A percentile compares a stretch with the other conserved stretches of the same genome.
phyloP scores from a whole-genome alignment of 2,113 vertebrate species.

The Aegotheles bennettii region DNA sequence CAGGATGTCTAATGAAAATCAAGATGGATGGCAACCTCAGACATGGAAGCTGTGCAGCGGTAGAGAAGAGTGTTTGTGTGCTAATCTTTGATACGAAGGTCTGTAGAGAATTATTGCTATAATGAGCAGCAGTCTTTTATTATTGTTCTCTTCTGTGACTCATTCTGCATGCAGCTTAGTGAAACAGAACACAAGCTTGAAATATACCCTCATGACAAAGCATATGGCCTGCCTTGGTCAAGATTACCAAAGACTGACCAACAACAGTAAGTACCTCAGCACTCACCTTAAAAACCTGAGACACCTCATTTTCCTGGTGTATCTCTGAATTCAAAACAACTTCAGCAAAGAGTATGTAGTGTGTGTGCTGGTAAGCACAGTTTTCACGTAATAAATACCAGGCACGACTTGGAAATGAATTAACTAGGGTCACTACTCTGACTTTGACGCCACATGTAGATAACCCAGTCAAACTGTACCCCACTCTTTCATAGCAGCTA shows the following conservation, averaged over 20 bases:
- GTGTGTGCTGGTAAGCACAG: background rate
- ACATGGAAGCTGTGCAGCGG: background rate
- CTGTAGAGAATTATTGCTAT: background rate
- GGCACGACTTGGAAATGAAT: background rate
- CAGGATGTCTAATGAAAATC: background rate
- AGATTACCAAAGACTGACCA: background rate
- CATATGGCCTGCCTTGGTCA: background rate
- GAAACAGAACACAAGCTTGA: background rate
- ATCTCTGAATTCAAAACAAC: background rate
- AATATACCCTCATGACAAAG: background rate
- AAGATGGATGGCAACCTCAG: background rate
- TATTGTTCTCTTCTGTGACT: background rate
- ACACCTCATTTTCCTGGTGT: background rate
- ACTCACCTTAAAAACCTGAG: background rate
- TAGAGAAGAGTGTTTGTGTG: background rate
- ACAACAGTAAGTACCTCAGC: background rate
- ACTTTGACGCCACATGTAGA: background rate
- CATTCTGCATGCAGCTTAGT: background rate
- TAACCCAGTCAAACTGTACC: background rate
- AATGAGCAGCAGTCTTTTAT: background rate
- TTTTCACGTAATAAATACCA: background rate
- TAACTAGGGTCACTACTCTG: background rate
- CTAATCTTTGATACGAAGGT: background rate
- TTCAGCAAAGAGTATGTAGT: background rate
- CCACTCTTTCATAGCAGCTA: background rate